These are phyloP conservation scores for Dinothrombium tinctorium DNA, from an alignment of 1,140 invertebrate species.

Conservation along the genomic window DNA sequence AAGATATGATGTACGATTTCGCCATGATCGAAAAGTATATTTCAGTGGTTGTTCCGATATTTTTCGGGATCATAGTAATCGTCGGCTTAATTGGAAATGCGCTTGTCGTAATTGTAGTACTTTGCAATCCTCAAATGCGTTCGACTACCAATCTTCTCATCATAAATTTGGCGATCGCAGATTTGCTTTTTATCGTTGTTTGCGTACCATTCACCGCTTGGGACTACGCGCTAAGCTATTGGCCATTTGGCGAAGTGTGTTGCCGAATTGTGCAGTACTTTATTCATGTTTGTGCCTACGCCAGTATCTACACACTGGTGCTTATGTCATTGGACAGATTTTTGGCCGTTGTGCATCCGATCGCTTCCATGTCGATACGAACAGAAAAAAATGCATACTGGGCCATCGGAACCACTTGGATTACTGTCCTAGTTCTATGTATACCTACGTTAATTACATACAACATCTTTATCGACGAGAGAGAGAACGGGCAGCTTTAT, in stretches of 20 bases:
- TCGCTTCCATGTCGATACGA: slow-evolving; percentile 60
- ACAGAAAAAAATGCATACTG: slow-evolving; percentile 58
- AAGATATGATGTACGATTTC: too few relatives aligned
- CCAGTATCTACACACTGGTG: slow-evolving; percentile 44
- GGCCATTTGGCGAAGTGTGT: slow-evolving; percentile 74
- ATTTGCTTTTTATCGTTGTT: slow-evolving; percentile 78
- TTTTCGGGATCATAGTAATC: slow-evolving; percentile 64
- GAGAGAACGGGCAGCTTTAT: not conserved
- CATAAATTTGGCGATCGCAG: slow-evolving; percentile 62
- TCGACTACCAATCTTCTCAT: slow-evolving; percentile 80
- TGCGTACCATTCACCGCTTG: slow-evolving; percentile 82
- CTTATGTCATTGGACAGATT: slow-evolving; percentile 86
- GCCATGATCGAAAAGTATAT: too few relatives aligned
- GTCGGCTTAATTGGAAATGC: slow-evolving; percentile 68
- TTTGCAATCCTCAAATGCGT: slow-evolving; percentile 56
- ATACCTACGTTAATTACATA: slow-evolving; percentile 11
- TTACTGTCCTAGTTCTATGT: slow-evolving; percentile 36
- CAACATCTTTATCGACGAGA: not conserved
- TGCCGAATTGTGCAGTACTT: slow-evolving; percentile 64
- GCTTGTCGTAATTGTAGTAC: slow-evolving; percentile 46
- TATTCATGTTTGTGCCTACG: slow-evolving; percentile 70
- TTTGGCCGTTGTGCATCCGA: slow-evolving; percentile 78
- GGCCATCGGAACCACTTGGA: slow-evolving; percentile 55
- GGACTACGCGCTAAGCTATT: slow-evolving; percentile 58
- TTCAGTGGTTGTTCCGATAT: slow-evolving; percentile 42